Conservation (phyloP, 2,888 invertebrate genomes). For the Catocala nupta region DNA sequence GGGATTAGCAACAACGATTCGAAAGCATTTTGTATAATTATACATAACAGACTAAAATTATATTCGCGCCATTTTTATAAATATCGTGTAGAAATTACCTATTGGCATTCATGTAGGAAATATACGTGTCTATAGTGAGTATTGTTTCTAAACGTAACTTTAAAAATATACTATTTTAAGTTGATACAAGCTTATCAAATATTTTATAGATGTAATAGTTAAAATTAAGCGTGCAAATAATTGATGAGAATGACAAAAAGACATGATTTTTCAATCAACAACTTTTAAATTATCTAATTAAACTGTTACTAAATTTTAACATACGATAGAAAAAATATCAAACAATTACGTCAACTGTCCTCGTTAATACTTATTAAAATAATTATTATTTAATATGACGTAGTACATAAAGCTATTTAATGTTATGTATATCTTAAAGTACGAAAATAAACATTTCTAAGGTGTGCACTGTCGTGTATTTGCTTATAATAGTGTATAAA, state of each 20-base stretch:
- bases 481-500: not conserved
- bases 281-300: not conserved
- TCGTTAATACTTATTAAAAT: not conserved
- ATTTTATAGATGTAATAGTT: not conserved
- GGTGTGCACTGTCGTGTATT: not conserved
- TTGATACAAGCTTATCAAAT: slow-evolving; percentile 1
- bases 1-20: no score
- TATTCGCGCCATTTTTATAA: no score
- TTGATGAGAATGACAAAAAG: no score
- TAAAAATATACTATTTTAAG: no score
- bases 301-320: slow-evolving; percentile 1
- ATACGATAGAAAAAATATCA: slow-evolving; percentile 8
- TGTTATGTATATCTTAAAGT: not conserved
- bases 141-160: no score
- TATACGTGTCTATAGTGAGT: no score
- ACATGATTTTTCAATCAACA: not conserved
- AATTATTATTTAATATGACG: slow-evolving; percentile 4
- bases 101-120: no score
- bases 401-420: slow-evolving; percentile 10
- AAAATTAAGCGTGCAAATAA: no score
- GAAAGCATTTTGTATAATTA: no score
- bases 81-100: no score
- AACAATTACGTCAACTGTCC: not conserved
- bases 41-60: no score
- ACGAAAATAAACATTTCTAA: slow-evolving; percentile 1